These are phyloP conservation scores for Hirtodrosophila alboralis DNA, from an alignment of 2,888 invertebrate species.

Conservation along the genomic window DNA sequence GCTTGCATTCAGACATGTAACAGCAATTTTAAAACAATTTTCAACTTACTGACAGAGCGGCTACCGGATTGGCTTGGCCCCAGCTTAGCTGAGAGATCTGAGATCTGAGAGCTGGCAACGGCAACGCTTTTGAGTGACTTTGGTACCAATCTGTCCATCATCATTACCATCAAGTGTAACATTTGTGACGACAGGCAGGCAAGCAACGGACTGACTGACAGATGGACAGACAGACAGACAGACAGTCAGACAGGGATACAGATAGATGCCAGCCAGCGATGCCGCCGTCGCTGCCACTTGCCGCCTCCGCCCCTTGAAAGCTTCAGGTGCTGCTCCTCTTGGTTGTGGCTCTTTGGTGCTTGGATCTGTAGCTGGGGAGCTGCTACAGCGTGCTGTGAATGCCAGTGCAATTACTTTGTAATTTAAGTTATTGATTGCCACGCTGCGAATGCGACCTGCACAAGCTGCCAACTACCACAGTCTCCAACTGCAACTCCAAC, in stretches of 20 bases:
- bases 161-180: constrained; percentile 82
- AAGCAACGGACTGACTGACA: constrained; percentile 53
- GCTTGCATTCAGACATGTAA: constrained; percentile 83
- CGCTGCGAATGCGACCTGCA: constrained; percentile 67
- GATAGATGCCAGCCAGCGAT: constrained; percentile 29
- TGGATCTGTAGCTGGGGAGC: constrained; percentile 45
- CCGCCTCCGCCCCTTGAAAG: too few relatives aligned
- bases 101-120: constrained; percentile 55
- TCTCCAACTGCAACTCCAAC: constrained; percentile 18
- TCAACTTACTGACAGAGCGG: constrained; percentile 83
- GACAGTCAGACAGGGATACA: constrained; percentile 14
- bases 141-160: constrained; percentile 84
- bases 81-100: constrained; percentile 56
- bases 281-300: constrained; percentile 35
- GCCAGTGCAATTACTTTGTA: constrained; percentile 83
- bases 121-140: constrained; percentile 79
- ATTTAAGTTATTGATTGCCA: constrained; percentile 84
- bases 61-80: constrained; percentile 75
- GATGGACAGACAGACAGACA: constrained; percentile 26
- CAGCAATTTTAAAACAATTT: constrained; percentile 84
- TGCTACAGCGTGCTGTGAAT: constrained; percentile 78
- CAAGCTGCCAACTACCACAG: constrained; percentile 45
- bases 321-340: constrained; percentile 31
- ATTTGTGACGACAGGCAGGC: constrained; percentile 79
- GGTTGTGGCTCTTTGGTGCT: background rate